phyloP scores from a whole-genome alignment of 92 coral and sea anemone species.

The Phenganax subtilis region DNA sequence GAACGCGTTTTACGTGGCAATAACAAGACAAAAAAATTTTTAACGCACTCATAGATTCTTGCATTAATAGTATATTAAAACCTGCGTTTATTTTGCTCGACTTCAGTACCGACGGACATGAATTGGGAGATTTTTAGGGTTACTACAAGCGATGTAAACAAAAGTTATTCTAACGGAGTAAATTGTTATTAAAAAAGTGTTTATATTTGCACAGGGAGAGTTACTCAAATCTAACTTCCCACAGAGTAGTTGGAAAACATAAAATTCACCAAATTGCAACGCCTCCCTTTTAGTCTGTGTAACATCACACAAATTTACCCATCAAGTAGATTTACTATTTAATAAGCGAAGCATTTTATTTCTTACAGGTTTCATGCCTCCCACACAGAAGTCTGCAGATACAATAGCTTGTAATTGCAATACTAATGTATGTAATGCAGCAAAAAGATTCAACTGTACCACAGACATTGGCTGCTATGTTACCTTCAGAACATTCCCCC shows the following conservation, averaged over 20 bases:
- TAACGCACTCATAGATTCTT: not conserved
- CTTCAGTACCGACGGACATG: not conserved
- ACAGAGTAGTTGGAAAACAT: too few species aligned
- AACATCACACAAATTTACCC: not conserved
- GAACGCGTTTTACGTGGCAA: not conserved
- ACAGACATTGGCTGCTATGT: slow-evolving; percentile 16
- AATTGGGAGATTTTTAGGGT: not conserved
- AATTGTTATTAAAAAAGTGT: not conserved
- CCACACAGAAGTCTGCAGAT: not conserved
- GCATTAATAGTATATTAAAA: not conserved
- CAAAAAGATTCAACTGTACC: slow-evolving; percentile 7
- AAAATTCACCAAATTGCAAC: too few species aligned
- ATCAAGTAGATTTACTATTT: too few species aligned
- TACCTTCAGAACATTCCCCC: not conserved
- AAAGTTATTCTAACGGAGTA: not conserved
- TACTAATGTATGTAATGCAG: not conserved
- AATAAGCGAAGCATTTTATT: not conserved
- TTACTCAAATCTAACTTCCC: not conserved
- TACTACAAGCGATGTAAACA: not conserved
- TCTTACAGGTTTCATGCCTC: slow-evolving; percentile 7
- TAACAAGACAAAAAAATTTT: not conserved
- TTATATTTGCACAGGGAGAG: not conserved
- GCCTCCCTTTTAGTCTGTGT: too few species aligned
- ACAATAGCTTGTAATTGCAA: slow-evolving; percentile 20
- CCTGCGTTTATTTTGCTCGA: not conserved